Base-by-base conservation (phyloP, 2,888 invertebrate genomes). In the Lysandra bellargus region DNA sequence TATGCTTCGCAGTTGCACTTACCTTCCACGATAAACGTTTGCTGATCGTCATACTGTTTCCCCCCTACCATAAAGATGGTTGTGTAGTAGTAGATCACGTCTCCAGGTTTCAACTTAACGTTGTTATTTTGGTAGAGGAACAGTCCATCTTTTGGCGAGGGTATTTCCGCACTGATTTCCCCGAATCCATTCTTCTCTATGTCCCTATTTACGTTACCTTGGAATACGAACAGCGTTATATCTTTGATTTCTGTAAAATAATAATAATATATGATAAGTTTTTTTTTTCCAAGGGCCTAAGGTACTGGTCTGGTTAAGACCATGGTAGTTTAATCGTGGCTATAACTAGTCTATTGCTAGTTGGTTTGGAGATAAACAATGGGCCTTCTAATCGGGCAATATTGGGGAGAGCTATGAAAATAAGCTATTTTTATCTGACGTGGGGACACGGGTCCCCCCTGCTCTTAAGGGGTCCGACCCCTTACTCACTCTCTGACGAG, bases 201-300 rank as follows among this genome's bases (percentile, higher is more conserved):
- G 0, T 86, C 85, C 44, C 92, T 90, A 86, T 97, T 97, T 23
- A 96, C 84, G 82, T 96, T 96, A 0, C 96, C 96, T 88, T 97
- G 96, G 86, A 97, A 96, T 0, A 93, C 95, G 84, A 97, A 96
- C 6, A 95, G 85, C 78, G 90, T 89, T 0, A 96, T 95, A n/a
- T 80, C 81, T 2, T 91, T 85, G 40, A 89, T 89, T 86, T 96
- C 97, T 92, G 88, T 2, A 87, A 86, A 37, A n/a, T 0, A 23
- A n/a, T 4, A 23, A 23, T 23, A 23, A 23, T 23, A 23, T 23
- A 23, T 23, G 23, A 23, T 23, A 23, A 23, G 23, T 23, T 23
- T 23, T 23, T 23, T 23, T 23, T 23, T 23, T 23, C 23, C 23
- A 23, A 23, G 23, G 23, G 23, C 0, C 23, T 23, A 23, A 23